These are phyloP conservation scores for Xenopus borealis DNA, from an alignment of 2,113 vertebrate genomes.

Conservation along the genomic window DNA sequence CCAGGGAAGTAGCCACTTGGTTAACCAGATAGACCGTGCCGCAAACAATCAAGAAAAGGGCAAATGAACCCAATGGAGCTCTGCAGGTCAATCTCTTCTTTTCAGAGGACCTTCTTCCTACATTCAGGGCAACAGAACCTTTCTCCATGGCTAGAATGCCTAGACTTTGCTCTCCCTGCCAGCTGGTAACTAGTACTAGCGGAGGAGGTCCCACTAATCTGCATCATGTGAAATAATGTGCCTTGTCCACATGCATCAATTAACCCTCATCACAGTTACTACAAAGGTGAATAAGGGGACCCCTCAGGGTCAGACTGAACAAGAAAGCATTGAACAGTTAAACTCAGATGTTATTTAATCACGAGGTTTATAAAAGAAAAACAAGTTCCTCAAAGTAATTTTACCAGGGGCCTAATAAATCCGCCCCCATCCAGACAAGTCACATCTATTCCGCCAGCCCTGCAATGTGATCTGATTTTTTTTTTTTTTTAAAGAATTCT, in stretches of 20 bases:
- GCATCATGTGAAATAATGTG: conserved; percentile 57
- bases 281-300: background rate
- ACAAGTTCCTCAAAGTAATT: conserved; percentile 1
- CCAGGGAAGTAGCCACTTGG: conserved; percentile 21
- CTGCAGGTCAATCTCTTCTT: background rate
- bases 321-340: conserved; percentile 19
- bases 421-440: background rate
- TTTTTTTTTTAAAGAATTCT: background rate
- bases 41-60: conserved; percentile 43
- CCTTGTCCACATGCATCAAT: conserved; percentile 9
- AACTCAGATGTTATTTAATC: conserved; percentile 19
- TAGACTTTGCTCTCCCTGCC: conserved; percentile 42
- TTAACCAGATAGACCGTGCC: background rate
- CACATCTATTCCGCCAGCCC: background rate
- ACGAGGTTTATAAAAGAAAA: conserved; percentile 2
- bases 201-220: conserved; percentile 43
- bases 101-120: background rate
- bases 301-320: background rate
- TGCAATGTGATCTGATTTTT: background rate
- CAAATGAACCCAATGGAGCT: conserved; percentile 25
- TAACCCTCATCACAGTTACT: conserved; percentile 2
- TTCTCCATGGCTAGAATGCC: conserved; percentile 18
- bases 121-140: background rate
- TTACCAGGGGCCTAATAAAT: conserved; percentile 9
- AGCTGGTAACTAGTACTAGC: background rate